These are phyloP conservation scores for Trimorus sp. DNA, from an alignment of 2,888 invertebrate species.

Conservation along the genomic window DNA sequence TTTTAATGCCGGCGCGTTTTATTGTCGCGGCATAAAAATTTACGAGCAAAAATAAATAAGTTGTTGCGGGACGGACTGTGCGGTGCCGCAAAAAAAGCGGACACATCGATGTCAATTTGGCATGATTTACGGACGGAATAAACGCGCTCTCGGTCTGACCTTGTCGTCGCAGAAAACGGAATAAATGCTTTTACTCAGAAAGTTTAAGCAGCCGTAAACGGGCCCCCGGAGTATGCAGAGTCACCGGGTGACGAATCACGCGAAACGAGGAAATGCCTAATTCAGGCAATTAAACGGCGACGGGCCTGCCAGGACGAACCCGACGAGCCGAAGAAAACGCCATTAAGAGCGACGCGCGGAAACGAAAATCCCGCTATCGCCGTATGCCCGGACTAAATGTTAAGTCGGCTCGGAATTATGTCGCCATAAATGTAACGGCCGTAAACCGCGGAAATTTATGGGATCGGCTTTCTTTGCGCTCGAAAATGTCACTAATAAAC, in stretches of 20 bases:
- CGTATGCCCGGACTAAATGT: slow-evolving; percentile 39
- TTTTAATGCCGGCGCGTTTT: slow-evolving; percentile 49
- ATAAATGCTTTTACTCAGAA: slow-evolving; percentile 7
- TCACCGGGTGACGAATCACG: slow-evolving; percentile 67
- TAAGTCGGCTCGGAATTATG: slow-evolving; percentile 25
- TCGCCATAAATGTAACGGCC: slow-evolving; percentile 41
- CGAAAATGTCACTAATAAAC: slow-evolving; percentile 29
- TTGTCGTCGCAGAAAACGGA: slow-evolving; percentile 1
- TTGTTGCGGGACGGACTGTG: not conserved
- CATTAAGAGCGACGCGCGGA: slow-evolving; percentile 25
- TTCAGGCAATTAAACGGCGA: slow-evolving; percentile 66
- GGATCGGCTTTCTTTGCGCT: slow-evolving; percentile 46
- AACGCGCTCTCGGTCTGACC: slow-evolving; percentile 16
- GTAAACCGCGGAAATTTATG: slow-evolving; percentile 43
- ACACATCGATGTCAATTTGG: slow-evolving; percentile 46
- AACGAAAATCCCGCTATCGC: slow-evolving; percentile 45
- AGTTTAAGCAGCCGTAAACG: slow-evolving; percentile 33
- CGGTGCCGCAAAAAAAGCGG: slow-evolving; percentile 22
- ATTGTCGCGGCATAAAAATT: slow-evolving; percentile 47
- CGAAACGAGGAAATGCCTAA: slow-evolving; percentile 70
- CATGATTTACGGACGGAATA: slow-evolving; percentile 47
- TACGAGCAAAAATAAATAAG: slow-evolving; percentile 52
- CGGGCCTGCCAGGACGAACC: not conserved
- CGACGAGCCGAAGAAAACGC: slow-evolving; percentile 38
- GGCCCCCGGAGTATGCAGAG: slow-evolving; percentile 10